Conservation (phyloP, 2,888 invertebrate species). For the Drosophila suboccidentalis region DNA sequence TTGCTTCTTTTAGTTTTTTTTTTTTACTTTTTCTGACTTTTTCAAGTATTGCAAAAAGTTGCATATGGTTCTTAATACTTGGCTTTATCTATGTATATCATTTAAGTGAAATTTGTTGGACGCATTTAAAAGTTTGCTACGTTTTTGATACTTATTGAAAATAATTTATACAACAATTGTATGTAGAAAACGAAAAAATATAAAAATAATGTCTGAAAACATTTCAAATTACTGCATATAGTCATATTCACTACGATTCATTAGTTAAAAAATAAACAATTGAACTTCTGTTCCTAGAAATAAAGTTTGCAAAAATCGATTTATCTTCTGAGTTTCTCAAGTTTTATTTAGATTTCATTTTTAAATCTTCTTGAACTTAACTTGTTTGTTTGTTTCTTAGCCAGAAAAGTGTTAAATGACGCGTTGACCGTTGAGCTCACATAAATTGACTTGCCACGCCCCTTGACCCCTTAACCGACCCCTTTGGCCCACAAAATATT, state of each 20-base stretch:
- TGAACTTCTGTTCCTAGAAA: too few relatives aligned
- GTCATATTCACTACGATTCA: too few relatives aligned
- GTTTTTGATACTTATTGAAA: too few relatives aligned
- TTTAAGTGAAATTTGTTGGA: not conserved
- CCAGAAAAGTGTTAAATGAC: conserved; percentile 77
- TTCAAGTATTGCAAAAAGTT: not conserved
- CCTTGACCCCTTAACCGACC: not conserved
- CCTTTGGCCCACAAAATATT: conserved; percentile 43
- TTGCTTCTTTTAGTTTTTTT: not conserved
- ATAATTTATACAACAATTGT: too few relatives aligned
- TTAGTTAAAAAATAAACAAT: too few relatives aligned
- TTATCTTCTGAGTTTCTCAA: too few relatives aligned
- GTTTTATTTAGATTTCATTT: too few relatives aligned
- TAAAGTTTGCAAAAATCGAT: too few relatives aligned
- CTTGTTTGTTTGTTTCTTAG: conserved; percentile 22
- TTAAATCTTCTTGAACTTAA: conserved; percentile 13
- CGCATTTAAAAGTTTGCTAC: not conserved
- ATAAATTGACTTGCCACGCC: conserved; percentile 74
- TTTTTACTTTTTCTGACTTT: conserved; percentile 1
- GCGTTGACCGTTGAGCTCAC: conserved; percentile 61
- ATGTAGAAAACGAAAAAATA: too few relatives aligned
- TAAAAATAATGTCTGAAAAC: too few relatives aligned
- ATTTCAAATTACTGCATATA: too few relatives aligned
- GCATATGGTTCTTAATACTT: not conserved
- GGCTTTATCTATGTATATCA: not conserved